These are phyloP conservation scores for Tachina lurida DNA, from an alignment of 2,888 invertebrate genomes.

Conservation along the genomic window DNA sequence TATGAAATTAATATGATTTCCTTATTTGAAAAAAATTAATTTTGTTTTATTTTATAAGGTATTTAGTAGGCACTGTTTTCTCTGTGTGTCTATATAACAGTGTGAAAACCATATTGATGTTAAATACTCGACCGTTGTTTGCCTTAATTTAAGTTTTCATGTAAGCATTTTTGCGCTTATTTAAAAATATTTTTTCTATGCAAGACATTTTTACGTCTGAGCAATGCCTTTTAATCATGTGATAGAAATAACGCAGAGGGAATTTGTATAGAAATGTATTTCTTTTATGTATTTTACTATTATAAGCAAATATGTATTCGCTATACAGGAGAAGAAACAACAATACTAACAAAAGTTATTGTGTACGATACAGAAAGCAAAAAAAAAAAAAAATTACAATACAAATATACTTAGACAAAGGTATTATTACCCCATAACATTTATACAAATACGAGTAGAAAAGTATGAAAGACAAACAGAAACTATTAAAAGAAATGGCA, in stretches of 20 bases:
- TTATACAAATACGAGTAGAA: not conserved
- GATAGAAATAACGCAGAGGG: conserved; percentile 19
- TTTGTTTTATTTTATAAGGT: too few relatives aligned
- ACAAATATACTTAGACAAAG: conserved; percentile 6
- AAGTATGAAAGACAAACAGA: not conserved
- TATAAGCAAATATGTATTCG: conserved; percentile 1
- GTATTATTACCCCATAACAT: conserved; percentile 10
- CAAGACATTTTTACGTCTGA: not conserved
- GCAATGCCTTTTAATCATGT: conserved; percentile 29
- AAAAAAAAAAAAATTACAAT: not conserved
- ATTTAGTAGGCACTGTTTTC: too few relatives aligned
- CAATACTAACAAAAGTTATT: conserved; percentile 28
- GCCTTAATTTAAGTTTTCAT: not conserved
- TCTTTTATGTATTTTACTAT: conserved; percentile 24
- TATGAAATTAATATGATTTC: too few relatives aligned
- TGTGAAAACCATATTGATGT: too few relatives aligned
- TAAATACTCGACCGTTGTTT: too few relatives aligned
- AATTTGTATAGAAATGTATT: conserved; percentile 24
- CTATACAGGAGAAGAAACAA: conserved; percentile 2
- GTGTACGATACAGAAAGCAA: not conserved
- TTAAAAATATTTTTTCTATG: not conserved
- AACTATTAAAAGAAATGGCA: not conserved
- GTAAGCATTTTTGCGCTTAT: too few relatives aligned
- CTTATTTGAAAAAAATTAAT: too few relatives aligned
- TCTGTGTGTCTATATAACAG: too few relatives aligned